Conservation (phyloP, 2,888 invertebrate species). For the Oxycera nigricornis region DNA sequence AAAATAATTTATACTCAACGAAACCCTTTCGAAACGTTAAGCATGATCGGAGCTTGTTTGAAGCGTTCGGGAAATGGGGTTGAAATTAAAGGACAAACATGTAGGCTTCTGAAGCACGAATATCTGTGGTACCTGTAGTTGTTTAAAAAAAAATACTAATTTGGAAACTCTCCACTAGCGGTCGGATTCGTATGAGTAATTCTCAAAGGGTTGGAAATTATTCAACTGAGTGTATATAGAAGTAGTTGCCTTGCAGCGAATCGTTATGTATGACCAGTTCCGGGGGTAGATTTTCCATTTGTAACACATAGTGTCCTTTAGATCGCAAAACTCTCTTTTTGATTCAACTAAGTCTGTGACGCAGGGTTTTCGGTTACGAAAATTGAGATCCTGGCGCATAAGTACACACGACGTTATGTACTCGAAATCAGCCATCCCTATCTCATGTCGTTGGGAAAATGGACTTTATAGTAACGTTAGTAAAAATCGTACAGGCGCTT, state of each 20-base stretch:
- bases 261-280: background rate
- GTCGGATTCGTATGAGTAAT: conserved; percentile 5
- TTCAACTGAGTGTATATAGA: background rate
- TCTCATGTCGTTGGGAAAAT: conserved; percentile 11
- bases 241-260: background rate
- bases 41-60: conserved; percentile 12
- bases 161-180: conserved; percentile 44
- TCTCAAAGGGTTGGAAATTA: conserved; percentile 22
- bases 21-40: conserved; percentile 20
- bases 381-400: conserved; percentile 17
- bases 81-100: background rate
- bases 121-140: conserved; percentile 28
- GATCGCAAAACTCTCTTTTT: conserved; percentile 34
- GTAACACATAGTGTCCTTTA: background rate
- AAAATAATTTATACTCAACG: conserved; percentile 42
- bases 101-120: background rate
- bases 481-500: no score
- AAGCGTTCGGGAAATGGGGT: background rate
- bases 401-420: conserved; percentile 27
- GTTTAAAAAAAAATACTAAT: conserved; percentile 24
- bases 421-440: conserved; percentile 37
- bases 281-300: background rate
- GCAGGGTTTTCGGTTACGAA: conserved; percentile 32
- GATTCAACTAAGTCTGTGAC: conserved; percentile 8
- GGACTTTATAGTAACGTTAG: no score